Evolutionary conservation across 2,113 vertebrate species (phyloP).

Genomic region (Muntiacus reevesi): DNA sequence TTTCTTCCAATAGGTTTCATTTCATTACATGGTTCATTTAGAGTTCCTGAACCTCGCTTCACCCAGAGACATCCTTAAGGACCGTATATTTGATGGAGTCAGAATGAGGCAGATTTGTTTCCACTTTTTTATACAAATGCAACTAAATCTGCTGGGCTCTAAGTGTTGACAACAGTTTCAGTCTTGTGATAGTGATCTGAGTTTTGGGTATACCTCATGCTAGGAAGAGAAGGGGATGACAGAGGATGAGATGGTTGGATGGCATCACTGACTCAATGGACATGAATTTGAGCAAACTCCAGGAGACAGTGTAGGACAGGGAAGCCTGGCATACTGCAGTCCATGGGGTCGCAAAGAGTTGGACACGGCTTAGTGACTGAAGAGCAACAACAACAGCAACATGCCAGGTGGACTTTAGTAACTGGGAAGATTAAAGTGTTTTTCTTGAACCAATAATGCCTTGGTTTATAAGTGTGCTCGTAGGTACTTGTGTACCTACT

Average conservation of each 20-base stretch:
- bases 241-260: not conserved
- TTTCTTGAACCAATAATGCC: not conserved
- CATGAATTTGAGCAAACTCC: not conserved
- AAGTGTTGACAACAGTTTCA: not conserved
- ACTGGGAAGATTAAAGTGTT: not conserved
- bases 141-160: not conserved
- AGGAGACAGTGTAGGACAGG: not conserved
- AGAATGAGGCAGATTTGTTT: not conserved
- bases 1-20: not conserved
- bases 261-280: not conserved
- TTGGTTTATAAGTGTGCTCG: not conserved
- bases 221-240: not conserved
- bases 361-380: not conserved
- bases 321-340: not conserved
- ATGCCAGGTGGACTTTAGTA: not conserved
- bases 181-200: not conserved
- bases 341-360: not conserved
- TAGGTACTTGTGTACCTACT: not conserved
- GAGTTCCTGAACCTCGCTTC: not conserved
- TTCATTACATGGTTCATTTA: slow-evolving; percentile 26
- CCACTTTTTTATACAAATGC: not conserved
- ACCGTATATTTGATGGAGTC: not conserved
- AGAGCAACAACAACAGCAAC: not conserved
- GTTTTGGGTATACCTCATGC: not conserved
- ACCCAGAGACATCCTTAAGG: not conserved